A percentile compares a stretch with the other conserved stretches of the same genome.
Conservation (phyloP, 2,888 invertebrate genomes). For the Salpingus planirostris region DNA sequence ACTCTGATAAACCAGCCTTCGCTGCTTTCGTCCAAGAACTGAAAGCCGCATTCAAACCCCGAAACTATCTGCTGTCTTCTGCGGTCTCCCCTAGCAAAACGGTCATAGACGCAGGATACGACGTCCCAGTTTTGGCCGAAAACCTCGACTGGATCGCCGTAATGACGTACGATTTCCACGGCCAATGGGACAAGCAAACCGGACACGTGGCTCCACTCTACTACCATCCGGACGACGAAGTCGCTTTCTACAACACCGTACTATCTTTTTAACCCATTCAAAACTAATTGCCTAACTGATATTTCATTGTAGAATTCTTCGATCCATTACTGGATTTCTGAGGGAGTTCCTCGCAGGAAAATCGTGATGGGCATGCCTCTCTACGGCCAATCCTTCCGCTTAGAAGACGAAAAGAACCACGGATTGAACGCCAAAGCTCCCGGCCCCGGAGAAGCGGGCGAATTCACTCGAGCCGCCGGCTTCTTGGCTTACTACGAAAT, state of each 20-base stretch:
- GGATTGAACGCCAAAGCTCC: conserved; percentile 69
- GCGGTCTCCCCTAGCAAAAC: conserved; percentile 84
- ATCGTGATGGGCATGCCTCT: conserved; percentile 84
- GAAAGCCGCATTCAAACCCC: conserved; percentile 43
- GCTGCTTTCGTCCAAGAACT: conserved; percentile 66
- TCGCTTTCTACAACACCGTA: conserved; percentile 74
- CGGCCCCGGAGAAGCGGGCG: conserved; percentile 74
- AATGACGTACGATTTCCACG: conserved; percentile 88
- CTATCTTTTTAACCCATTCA: no score
- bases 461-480: conserved; percentile 75
- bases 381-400: conserved; percentile 78
- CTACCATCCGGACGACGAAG: conserved; percentile 73
- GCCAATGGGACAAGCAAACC: conserved; percentile 87
- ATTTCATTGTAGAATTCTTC: conserved; percentile 61
- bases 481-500: conserved; percentile 89
- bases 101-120: conserved; percentile 77
- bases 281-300: not conserved
- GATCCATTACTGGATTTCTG: conserved; percentile 79
- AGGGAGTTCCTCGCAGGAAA: conserved; percentile 73
- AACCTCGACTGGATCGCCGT: conserved; percentile 85
- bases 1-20: conserved; percentile 75
- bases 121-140: conserved; percentile 64
- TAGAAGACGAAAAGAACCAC: conserved; percentile 50
- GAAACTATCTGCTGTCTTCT: conserved; percentile 59
- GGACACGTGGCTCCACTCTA: conserved; percentile 83